phyloP scores from a whole-genome alignment of 1,140 invertebrate species.

The Macrostomum lignano region DNA sequence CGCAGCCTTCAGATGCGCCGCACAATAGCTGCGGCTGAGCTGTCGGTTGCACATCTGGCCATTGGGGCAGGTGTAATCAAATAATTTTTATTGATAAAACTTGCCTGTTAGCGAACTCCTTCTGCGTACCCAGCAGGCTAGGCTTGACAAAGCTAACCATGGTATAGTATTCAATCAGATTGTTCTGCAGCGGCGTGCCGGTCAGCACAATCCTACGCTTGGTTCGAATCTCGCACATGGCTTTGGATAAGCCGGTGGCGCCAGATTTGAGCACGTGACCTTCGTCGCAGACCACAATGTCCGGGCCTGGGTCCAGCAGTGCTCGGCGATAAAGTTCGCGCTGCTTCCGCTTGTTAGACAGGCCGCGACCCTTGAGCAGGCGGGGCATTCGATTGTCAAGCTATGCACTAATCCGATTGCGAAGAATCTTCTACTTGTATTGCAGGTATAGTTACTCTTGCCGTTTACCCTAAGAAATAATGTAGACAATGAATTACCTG shows the following conservation, averaged over 20 bases:
- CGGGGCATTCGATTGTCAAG: too few species aligned
- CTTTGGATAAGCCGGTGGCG: conserved; percentile 49
- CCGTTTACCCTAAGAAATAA: too few species aligned
- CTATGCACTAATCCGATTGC: neutral
- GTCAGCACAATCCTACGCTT: conserved; percentile 56
- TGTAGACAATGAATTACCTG: too few species aligned
- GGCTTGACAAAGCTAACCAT: conserved; percentile 91
- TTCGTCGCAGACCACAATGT: conserved; percentile 69
- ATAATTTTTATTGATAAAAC: too few species aligned
- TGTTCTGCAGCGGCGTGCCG: conserved; percentile 80
- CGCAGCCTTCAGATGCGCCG: too few species aligned
- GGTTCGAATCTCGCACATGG: conserved; percentile 48
- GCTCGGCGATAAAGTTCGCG: too few species aligned
- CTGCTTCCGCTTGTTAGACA: too few species aligned
- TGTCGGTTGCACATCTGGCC: too few species aligned
- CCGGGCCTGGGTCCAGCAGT: conserved; percentile 36
- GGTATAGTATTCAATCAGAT: conserved; percentile 75
- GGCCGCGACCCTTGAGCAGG: too few species aligned
- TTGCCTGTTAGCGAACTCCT: conserved; percentile 62
- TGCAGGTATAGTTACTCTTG: too few species aligned
- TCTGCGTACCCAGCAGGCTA: conserved; percentile 55
- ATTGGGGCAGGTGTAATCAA: too few species aligned
- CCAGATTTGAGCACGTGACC: conserved; percentile 76
- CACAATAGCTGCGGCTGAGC: too few species aligned
- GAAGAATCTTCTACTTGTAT: neutral